These are phyloP conservation scores for Drosophila lacicola DNA, from an alignment of 2,888 invertebrate genomes.

Conservation along the genomic window DNA sequence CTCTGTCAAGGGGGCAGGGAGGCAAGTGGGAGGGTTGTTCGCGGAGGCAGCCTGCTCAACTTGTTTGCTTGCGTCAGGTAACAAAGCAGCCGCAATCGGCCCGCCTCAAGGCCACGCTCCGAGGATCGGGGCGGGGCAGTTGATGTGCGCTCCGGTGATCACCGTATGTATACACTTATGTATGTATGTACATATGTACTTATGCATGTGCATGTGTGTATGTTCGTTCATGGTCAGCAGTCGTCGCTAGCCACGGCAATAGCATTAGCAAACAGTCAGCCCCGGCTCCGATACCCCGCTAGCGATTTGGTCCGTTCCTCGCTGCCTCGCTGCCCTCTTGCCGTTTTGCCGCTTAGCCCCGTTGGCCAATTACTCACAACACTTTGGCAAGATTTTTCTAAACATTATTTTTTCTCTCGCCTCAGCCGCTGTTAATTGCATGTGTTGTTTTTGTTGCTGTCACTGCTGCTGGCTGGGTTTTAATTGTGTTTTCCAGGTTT, in stretches of 20 bases:
- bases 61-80: conserved; percentile 60
- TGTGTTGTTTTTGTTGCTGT: conserved; percentile 49
- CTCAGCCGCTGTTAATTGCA: conserved; percentile 67
- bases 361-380: conserved; percentile 64
- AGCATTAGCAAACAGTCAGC: conserved; percentile 37
- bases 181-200: not conserved
- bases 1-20: not conserved
- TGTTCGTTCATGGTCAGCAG: conserved; percentile 59
- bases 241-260: conserved; percentile 24
- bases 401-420: conserved; percentile 58
- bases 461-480: conserved; percentile 41
- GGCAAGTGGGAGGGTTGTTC: not conserved
- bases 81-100: conserved; percentile 64
- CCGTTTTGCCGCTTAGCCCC: conserved; percentile 21
- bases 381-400: conserved; percentile 76
- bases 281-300: not conserved
- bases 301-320: not conserved
- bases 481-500: conserved; percentile 79
- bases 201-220: not conserved
- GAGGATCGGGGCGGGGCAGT: conserved; percentile 37
- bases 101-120: conserved; percentile 59
- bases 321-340: conserved; percentile 8
- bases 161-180: conserved; percentile 24
- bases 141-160: conserved; percentile 55
- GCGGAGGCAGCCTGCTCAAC: conserved; percentile 46